Evolutionary conservation across 2,888 invertebrate species (phyloP).

Genomic region (Agrotis segetum): DNA sequence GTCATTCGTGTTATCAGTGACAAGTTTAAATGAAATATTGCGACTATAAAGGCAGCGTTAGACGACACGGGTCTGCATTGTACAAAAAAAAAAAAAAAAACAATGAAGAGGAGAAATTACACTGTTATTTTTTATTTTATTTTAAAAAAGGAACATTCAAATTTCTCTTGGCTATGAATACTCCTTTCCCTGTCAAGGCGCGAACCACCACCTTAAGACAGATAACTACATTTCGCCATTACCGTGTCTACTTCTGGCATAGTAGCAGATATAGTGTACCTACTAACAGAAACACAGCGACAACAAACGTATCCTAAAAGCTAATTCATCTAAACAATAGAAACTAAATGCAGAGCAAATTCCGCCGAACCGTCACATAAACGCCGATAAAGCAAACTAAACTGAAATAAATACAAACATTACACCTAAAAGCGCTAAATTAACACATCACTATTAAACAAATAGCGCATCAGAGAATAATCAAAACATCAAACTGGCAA

Average conservation of each 20-base stretch:
- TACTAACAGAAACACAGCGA: neutral
- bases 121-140: no score
- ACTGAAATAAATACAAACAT: constrained; percentile 47
- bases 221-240: no score
- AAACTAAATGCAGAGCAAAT: constrained; percentile 4
- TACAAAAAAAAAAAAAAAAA: neutral
- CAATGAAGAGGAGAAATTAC: no score
- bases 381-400: constrained; percentile 33
- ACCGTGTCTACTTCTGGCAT: no score
- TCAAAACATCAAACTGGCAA: constrained; percentile 39
- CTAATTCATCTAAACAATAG: neutral
- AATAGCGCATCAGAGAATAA: constrained; percentile 32
- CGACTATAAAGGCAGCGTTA: neutral
- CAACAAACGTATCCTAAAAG: neutral
- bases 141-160: no score
- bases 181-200: no score
- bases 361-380: constrained; percentile 15
- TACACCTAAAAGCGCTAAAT: constrained; percentile 42
- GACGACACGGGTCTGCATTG: constrained; percentile 11
- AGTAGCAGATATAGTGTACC: no score
- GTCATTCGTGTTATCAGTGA: constrained; percentile 55
- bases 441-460: constrained; percentile 21
- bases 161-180: no score
- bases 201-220: no score
- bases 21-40: constrained; percentile 50